These are phyloP conservation scores for Thomomys bottae DNA, from an alignment of 2,113 vertebrate species.

Conservation along the genomic window DNA sequence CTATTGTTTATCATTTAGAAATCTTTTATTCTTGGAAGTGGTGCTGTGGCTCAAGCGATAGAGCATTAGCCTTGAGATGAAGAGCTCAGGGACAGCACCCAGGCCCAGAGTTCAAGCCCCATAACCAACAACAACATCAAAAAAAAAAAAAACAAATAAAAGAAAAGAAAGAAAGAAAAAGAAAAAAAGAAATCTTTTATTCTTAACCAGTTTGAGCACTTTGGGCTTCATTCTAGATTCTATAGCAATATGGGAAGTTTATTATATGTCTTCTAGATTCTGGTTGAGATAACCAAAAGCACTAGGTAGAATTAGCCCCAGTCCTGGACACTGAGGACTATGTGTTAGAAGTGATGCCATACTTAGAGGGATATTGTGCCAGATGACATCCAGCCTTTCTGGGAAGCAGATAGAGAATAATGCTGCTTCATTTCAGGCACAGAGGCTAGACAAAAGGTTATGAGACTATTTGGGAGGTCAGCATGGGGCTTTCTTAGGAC, in stretches of 20 bases:
- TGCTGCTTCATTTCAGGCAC: background rate
- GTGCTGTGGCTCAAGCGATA: no score
- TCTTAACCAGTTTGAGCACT: background rate
- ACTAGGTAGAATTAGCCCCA: background rate
- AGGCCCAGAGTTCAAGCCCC: no score
- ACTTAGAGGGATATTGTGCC: background rate
- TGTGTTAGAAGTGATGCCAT: background rate
- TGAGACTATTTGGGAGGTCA: background rate
- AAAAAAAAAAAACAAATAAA: no score
- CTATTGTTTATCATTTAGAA: constrained; percentile 60
- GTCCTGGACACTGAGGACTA: background rate
- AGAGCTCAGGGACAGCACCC: no score
- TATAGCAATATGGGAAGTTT: background rate
- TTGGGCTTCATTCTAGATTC: background rate
- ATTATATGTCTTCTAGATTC: background rate
- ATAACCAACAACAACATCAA: no score
- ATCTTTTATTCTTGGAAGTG: background rate
- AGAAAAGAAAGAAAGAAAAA: no score
- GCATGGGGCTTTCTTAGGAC: background rate
- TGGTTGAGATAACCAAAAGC: background rate
- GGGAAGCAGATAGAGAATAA: background rate
- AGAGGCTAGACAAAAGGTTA: background rate
- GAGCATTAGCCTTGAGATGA: no score
- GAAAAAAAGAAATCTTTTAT: no score
- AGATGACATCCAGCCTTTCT: background rate